Evolutionary conservation across 2,888 invertebrate genomes (phyloP), one percentile per base, ranked within the genome.

Genomic region (Mamestra brassicae): DNA sequence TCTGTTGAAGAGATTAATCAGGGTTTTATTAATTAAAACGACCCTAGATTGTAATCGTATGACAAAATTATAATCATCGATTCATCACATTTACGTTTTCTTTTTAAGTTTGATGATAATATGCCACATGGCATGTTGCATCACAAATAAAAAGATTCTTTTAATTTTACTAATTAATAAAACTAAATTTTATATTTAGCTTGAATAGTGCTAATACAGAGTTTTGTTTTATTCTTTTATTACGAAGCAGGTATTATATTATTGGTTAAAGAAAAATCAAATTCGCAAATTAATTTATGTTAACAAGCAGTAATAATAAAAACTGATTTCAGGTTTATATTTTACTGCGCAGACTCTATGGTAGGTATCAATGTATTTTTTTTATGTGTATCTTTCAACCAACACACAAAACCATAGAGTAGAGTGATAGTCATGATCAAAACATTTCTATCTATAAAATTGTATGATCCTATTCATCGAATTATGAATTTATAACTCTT

Each of bases 161-260:
- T 10, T 34, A 69, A 10, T n/a, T 70, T 13, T 55, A 62, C n/a
- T 71, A 55, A 55, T 78, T 61, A 71, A 55, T 70, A 50, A 76
- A 52, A 50, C 11, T 13, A 17, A 11, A 68, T 77, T 60, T 54
- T 2, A 45, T 38, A 54, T 50, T 77, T 8, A 5, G 54, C n/a
- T 70, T 54, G 54, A 61, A 70, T 34, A 42, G 15, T n/a, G 42
- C n/a, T 34, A 42, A 15, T 42, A 15, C 2, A 15, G 4, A 15
- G 34, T 50, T 36, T 62, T 62, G 17, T 50, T 57, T 54, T 62
- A 8, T 64, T 71, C 38, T 0, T 71, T 36, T 42, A 15, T 17
- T n/a, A 42, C 38, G 8, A 3, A 60, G 26, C 2, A 45, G 15
- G 7, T 17, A 45, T 45, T 72, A 13, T 52, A 52, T 7, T 52